Base-by-base conservation (phyloP, 2,113 vertebrate species). In the Hassar affinis region DNA sequence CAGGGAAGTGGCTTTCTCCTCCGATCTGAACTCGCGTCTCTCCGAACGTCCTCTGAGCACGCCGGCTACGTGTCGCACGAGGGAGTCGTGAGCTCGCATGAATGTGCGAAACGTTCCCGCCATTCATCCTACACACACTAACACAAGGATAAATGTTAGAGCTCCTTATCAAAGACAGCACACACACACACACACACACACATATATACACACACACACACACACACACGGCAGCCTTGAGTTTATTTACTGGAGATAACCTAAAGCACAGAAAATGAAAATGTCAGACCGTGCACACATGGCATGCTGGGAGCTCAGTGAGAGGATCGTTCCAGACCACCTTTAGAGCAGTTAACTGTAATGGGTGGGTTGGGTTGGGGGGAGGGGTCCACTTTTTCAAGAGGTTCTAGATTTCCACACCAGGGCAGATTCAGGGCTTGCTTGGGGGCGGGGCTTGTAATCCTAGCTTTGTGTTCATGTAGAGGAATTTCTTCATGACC, bases 91-190 rank as follows among this genome's bases (percentile, higher is more conserved):
- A 78, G 82, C 71, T 91, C 10, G 45, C 81, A 77, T 4, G 62
- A 42, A 80, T 14, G 9, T 54, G 81, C 77, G 68, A 88, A 59
- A 64, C 12, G 68, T n/a, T 52, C 57, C 85, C 80, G 81, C 72
- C 47, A 64, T 79, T 83, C 77, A 74, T 66, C 71, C 68, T 38
- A 85, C 77, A 76, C 33, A 42, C 17, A 10, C 79, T 86, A 82
- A 91, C 72, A 61, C 57, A 35, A 68, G 87, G 80, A 85, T 35
- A 76, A 85, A 86, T 68, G 77, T 91, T 86, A 72, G 90, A 86
- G 85, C 84, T 78, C 52, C n/a, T 49, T 79, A 88, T 82, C 78
- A 69, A 27, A 88, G 79, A 64, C 38, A 57, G 49, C 62, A 82
- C 81, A 84, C 80, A 80, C 78, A 86, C 49, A 12, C 12, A 1